A percentile compares a stretch with the other conserved stretches of the same genome.
Evolutionary conservation across 2,797 vertebrate species (phyloP).

Genomic region (Borostomias antarcticus): DNA sequence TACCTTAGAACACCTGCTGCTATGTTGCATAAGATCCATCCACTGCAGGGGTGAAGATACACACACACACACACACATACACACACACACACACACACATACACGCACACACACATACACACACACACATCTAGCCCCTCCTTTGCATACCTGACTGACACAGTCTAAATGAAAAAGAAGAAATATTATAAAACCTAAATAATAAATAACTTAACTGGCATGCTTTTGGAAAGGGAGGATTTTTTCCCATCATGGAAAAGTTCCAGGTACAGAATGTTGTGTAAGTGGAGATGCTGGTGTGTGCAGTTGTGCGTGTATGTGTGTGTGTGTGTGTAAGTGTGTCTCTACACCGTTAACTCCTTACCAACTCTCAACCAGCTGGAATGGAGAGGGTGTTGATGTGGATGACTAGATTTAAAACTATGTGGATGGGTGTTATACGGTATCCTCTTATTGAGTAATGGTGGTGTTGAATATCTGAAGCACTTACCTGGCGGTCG

Average conservation of each 20-base stretch:
- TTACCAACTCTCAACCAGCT: not conserved
- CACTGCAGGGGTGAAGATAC: no score
- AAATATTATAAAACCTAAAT: not conserved
- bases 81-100: no score
- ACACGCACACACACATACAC: no score
- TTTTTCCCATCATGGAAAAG: not conserved
- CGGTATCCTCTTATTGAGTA: not conserved
- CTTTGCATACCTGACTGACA: not conserved
- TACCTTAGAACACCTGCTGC: no score
- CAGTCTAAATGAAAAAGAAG: constrained; percentile 15
- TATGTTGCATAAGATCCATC: no score
- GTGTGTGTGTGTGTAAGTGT: no score
- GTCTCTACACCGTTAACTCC: constrained; percentile 4
- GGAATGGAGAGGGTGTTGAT: constrained; percentile 12
- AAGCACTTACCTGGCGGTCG: constrained; percentile 91
- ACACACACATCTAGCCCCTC: no score
- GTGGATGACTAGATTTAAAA: constrained; percentile 20
- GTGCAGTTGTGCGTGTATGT: not conserved
- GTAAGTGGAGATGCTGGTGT: not conserved
- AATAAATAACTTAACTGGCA: no score
- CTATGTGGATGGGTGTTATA: not conserved
- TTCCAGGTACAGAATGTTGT: not conserved
- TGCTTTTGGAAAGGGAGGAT: not conserved
- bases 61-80: no score
- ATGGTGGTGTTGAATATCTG: not conserved